phyloP scores from a whole-genome alignment of 1,140 invertebrate genomes.

The Sycobia sp. region DNA sequence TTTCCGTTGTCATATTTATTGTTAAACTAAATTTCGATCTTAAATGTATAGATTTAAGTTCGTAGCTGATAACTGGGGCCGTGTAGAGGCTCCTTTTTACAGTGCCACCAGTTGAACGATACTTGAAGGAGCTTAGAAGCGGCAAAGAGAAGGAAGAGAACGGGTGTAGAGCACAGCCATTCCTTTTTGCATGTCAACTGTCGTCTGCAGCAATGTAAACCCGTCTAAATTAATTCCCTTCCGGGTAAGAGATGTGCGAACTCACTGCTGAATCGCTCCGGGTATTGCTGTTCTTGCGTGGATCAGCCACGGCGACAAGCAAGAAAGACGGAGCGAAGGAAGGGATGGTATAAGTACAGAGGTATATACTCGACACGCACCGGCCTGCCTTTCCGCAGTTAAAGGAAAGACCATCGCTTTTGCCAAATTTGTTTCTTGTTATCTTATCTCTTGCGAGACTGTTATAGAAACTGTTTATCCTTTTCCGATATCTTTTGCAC shows the following conservation, averaged over 20 bases:
- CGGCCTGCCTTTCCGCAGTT: neutral
- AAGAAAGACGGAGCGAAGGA: neutral
- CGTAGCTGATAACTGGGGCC: too few species aligned
- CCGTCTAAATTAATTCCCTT: slow-evolving; percentile 29
- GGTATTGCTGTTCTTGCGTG: slow-evolving; percentile 15
- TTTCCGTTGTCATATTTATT: too few species aligned
- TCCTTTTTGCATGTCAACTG: slow-evolving; percentile 31
- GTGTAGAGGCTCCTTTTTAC: too few species aligned
- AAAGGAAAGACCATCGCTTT: slow-evolving; percentile 9
- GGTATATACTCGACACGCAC: slow-evolving; percentile 12
- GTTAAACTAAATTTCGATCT: too few species aligned
- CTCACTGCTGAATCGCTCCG: slow-evolving; percentile 4
- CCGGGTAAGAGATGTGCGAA: neutral
- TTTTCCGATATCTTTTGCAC: too few species aligned
- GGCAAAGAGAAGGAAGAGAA: too few species aligned
- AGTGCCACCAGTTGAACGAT: too few species aligned
- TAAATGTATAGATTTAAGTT: too few species aligned
- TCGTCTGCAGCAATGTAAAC: slow-evolving; percentile 19
- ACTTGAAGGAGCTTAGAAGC: too few species aligned
- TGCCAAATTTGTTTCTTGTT: slow-evolving; percentile 32
- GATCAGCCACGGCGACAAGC: neutral
- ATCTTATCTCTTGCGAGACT: neutral
- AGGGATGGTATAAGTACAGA: too few species aligned
- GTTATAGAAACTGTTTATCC: neutral
- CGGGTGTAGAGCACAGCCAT: too few species aligned